A percentile compares a stretch with the other conserved stretches of the same genome.
These are phyloP conservation scores for Cotesia glomerata DNA, from an alignment of 1,140 invertebrate genomes.

Conservation along the genomic window DNA sequence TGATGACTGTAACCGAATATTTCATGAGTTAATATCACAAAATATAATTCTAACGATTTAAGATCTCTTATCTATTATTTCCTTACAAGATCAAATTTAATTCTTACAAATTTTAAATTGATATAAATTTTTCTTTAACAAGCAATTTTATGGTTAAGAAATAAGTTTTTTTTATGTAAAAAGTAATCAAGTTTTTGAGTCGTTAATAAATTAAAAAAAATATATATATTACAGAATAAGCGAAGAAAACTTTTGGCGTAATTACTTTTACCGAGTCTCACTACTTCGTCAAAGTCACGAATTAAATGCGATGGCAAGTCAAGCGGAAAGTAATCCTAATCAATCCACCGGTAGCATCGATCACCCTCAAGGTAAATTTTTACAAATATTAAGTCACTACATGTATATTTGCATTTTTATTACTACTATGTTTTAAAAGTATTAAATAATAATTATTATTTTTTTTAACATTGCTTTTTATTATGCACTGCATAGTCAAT, in stretches of 20 bases:
- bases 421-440: neutral
- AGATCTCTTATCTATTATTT: too few species aligned
- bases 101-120: too few species aligned
- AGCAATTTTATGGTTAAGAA: too few species aligned
- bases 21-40: too few species aligned
- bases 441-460: neutral
- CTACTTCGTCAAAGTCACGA: slow-evolving; percentile 97
- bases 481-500: neutral
- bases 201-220: too few species aligned
- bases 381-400: neutral
- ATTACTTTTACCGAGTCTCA: slow-evolving; percentile 99
- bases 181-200: too few species aligned
- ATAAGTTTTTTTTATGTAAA: too few species aligned
- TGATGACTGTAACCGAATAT: too few species aligned
- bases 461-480: neutral
- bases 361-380: slow-evolving; percentile 57
- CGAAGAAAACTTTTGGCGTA: slow-evolving; percentile 99
- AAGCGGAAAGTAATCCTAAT: slow-evolving; percentile 56
- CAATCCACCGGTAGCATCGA: slow-evolving; percentile 57
- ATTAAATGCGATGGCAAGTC: slow-evolving; percentile 71
- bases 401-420: slow-evolving; percentile 8
- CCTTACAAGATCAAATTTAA: too few species aligned
- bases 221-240: slow-evolving; percentile 76
- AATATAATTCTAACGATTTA: too few species aligned
- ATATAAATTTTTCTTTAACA: too few species aligned